Conservation (phyloP, 2,888 invertebrate genomes). For the Gandaritis pyraliata region DNA sequence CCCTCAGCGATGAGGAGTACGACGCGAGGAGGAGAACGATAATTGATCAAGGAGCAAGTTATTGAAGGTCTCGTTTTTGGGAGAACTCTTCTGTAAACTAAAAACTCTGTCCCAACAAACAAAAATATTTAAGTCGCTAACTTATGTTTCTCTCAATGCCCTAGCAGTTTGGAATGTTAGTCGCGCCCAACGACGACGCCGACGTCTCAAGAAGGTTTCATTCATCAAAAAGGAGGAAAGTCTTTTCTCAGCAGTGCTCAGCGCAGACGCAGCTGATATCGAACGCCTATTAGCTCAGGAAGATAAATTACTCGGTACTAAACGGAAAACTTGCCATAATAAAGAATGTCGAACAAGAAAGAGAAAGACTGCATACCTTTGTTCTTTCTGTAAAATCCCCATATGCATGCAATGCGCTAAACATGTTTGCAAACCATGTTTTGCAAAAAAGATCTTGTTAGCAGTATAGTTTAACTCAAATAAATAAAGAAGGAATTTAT, state of each 20-base stretch:
- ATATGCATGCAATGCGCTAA: slow-evolving; percentile 22
- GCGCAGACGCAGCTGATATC: slow-evolving; percentile 8
- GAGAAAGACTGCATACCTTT: slow-evolving; percentile 9
- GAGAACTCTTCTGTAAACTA: no score
- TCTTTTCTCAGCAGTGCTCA: slow-evolving; percentile 7
- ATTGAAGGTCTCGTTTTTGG: no score
- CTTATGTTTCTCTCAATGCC: slow-evolving; percentile 5
- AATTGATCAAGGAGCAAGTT: no score
- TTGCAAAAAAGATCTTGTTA: slow-evolving; percentile 8
- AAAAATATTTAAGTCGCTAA: neutral
- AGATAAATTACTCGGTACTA: slow-evolving; percentile 10
- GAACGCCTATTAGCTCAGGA: slow-evolving; percentile 14
- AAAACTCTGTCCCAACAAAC: neutral
- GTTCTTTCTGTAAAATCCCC: slow-evolving; percentile 7
- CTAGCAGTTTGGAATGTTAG: slow-evolving; percentile 2
- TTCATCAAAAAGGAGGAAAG: slow-evolving; percentile 18
- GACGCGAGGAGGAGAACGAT: no score
- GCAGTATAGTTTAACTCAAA: neutral
- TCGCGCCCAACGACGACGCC: neutral
- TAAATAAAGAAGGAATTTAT: neutral
- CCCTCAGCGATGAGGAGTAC: no score
- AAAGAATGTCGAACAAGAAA: neutral
- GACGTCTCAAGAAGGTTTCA: neutral
- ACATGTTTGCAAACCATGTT: slow-evolving; percentile 24
- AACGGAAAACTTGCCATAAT: slow-evolving; percentile 11